Conservation (phyloP, 2,888 invertebrate species). For the Tachina grossa region DNA sequence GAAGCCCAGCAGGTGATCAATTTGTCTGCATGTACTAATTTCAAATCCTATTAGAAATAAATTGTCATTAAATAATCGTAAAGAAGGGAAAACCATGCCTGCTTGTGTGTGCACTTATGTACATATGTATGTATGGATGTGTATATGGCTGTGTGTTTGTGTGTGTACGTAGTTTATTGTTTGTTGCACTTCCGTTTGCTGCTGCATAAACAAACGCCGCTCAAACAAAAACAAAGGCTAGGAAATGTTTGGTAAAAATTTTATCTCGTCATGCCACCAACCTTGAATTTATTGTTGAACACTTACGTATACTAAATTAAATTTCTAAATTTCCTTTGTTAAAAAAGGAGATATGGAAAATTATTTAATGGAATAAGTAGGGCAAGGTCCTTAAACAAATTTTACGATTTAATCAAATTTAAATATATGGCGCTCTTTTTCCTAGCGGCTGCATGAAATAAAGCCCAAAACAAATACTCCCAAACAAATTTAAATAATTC, state of each 20-base stretch:
- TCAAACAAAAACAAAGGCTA: slow-evolving; percentile 7
- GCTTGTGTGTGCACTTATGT: not conserved
- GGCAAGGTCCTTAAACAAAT: not conserved
- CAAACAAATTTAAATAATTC: no score
- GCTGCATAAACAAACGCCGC: slow-evolving; percentile 21
- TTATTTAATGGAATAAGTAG: not conserved
- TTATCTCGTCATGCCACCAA: slow-evolving; percentile 43
- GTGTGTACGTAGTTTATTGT: slow-evolving; percentile 14
- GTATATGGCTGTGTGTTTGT: not conserved
- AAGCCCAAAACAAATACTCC: no score
- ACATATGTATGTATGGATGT: not conserved
- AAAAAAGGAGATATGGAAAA: not conserved
- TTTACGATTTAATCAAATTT: not conserved
- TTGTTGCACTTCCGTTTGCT: slow-evolving; percentile 54
- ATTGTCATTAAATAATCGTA: slow-evolving; percentile 54
- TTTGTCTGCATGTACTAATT: slow-evolving; percentile 62
- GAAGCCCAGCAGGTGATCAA: slow-evolving; percentile 66
- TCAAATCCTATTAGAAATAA: slow-evolving; percentile 69
- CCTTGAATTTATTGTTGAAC: slow-evolving; percentile 32
- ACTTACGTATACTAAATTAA: slow-evolving; percentile 22
- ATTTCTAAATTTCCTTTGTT: not conserved
- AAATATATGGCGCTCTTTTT: not conserved
- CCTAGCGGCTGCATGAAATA: no score
- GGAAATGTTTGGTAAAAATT: slow-evolving; percentile 23
- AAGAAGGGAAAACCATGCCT: not conserved